Conservation (phyloP, 92 coral and sea anemone species). For the Palythoa heliodiscus region DNA sequence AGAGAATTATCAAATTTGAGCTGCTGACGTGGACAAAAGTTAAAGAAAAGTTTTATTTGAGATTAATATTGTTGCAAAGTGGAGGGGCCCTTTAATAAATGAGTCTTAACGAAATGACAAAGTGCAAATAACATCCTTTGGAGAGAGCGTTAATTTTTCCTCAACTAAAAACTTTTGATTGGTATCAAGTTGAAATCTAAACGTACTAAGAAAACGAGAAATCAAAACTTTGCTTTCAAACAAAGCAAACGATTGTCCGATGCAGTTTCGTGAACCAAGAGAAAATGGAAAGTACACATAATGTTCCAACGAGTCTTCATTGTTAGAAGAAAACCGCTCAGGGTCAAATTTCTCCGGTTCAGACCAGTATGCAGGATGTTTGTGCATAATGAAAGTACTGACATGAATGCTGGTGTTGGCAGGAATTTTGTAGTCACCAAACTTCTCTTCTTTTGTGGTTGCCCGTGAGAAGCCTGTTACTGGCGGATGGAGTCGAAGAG, state of each 20-base stretch:
- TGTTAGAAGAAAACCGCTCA: slow-evolving; percentile 58
- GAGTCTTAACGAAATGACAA: slow-evolving; percentile 28
- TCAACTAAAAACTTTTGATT: slow-evolving; percentile 44
- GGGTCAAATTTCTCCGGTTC: slow-evolving; percentile 79
- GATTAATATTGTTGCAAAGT: too few species aligned
- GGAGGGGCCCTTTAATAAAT: too few species aligned
- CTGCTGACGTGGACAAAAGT: too few species aligned
- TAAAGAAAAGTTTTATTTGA: too few species aligned
- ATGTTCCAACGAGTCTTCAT: slow-evolving; percentile 1
- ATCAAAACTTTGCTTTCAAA: slow-evolving; percentile 49
- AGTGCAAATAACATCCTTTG: slow-evolving; percentile 59
- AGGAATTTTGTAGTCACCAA: slow-evolving; percentile 65
- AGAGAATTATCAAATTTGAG: too few species aligned
- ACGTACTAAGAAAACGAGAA: slow-evolving; percentile 52
- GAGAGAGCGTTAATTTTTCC: slow-evolving; percentile 38
- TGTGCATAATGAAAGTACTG: slow-evolving; percentile 59
- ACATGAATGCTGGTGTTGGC: slow-evolving; percentile 67
- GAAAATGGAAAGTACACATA: slow-evolving; percentile 50
- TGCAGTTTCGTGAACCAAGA: slow-evolving; percentile 45
- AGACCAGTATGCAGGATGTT: slow-evolving; percentile 63
- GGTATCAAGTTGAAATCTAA: slow-evolving; percentile 43
- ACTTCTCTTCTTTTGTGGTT: slow-evolving; percentile 50
- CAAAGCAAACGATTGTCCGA: slow-evolving; percentile 51
- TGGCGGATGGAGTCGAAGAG: slow-evolving; percentile 84
- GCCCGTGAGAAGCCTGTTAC: slow-evolving; percentile 57